Base-by-base conservation (phyloP, 2,113 vertebrate species). In the Enhydra lutris region DNA sequence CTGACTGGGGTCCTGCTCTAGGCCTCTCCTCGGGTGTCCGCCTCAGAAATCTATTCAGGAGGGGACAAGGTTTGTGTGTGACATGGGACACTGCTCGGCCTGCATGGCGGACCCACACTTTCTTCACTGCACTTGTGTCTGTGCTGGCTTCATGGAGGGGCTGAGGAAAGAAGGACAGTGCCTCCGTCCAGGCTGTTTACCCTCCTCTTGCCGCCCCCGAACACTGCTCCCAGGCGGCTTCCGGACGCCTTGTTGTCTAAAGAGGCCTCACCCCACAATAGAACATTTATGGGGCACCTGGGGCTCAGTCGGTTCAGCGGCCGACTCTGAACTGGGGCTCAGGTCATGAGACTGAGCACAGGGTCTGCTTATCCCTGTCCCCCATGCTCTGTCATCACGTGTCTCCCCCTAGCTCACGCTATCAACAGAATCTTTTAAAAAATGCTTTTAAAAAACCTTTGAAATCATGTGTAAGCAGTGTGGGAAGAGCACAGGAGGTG, bases 71-170 rank as follows among this genome's bases (percentile, higher is more conserved):
- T 82, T 57, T 57, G 42, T 2, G 26, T 29, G 74, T 47, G 10
- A 61, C 4, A 0, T 8, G 3, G 14, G 29, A 7, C 0, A 23
- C 61, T 20, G 45, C 6, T 67, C 42, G 5, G 6, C 34, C n/a
- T 42, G n/a, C 31, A 79, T 2, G 18, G 39, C 5, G 1, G n/a
- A 8, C 39, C 42, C 0, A 13, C 18, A n/a, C 34, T 11, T 87
- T 81, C 34, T 17, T 15, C 39, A 29, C 23, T 1, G 36, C 36
- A 1, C 3, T 42, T 31, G 21, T 11, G 7, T 5, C 52, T 15
- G 6, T 14, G 34, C 20, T 39, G 31, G 69, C 24, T 9, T 71
- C 61, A 9, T 0, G 2, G 36, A 18, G 65, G 61, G 7, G 26
- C 50, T 15, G 63, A 34, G 1, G 17, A 57, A 81, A n/a, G 39